phyloP scores from a whole-genome alignment of 2,113 vertebrate species.

The Formicarius rufipectus region DNA sequence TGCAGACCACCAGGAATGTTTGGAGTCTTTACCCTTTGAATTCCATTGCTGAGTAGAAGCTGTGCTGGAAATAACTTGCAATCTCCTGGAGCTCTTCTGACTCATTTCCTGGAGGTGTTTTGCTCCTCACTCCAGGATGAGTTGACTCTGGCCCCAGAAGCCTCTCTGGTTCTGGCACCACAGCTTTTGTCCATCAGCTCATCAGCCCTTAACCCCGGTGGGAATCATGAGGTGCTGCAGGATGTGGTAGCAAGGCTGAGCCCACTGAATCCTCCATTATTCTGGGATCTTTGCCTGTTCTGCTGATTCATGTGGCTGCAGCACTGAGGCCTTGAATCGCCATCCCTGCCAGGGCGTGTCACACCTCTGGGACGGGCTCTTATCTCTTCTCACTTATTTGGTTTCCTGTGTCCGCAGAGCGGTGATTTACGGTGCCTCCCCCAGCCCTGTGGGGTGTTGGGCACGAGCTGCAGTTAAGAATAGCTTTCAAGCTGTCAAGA shows the following conservation, averaged over 20 bases:
- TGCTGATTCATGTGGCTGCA: not conserved
- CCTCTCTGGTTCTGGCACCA: not conserved
- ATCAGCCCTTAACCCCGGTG: not conserved
- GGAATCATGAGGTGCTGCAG: not conserved
- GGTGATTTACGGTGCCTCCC: conserved; percentile 29
- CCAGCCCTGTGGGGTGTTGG: not conserved
- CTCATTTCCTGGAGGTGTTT: not conserved
- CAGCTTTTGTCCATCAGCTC: not conserved
- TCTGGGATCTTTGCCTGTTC: not conserved
- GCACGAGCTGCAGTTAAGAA: not conserved
- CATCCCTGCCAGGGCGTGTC: not conserved
- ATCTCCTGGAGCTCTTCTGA: not conserved
- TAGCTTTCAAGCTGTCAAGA: conserved; percentile 43
- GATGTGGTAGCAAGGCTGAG: not conserved
- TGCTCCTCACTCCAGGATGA: not conserved
- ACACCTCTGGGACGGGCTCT: not conserved
- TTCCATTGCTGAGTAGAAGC: not conserved
- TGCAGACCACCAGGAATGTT: not conserved
- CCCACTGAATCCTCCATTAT: not conserved
- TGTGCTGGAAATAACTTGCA: not conserved
- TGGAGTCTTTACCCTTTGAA: not conserved
- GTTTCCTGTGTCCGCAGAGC: not conserved
- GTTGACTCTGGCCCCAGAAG: not conserved
- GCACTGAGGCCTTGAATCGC: not conserved
- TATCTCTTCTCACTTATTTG: conserved; percentile 20